These are phyloP conservation scores for Apotomis capreana DNA, from an alignment of 2,888 invertebrate species.

Conservation along the genomic window DNA sequence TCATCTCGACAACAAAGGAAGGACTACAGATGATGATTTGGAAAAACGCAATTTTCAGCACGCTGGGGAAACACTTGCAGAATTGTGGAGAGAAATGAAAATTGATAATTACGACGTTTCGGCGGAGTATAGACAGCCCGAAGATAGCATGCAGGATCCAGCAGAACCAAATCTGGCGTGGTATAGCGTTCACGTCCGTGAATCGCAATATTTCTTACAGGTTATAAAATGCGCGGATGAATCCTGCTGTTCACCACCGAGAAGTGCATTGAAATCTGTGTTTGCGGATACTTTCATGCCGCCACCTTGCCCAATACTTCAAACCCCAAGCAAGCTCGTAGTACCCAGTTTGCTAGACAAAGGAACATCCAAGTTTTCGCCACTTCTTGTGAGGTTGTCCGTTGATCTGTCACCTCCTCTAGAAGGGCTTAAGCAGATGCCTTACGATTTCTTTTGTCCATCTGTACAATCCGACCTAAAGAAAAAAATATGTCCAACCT, in stretches of 20 bases:
- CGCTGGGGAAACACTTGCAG: slow-evolving; percentile 39
- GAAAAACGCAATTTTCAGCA: slow-evolving; percentile 12
- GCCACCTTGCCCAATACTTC: slow-evolving; percentile 45
- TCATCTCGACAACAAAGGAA: slow-evolving; percentile 9
- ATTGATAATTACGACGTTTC: slow-evolving; percentile 48
- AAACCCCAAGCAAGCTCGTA: slow-evolving; percentile 43
- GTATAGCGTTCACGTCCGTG: slow-evolving; percentile 35
- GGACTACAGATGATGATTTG: neutral
- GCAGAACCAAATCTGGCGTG: slow-evolving; percentile 5
- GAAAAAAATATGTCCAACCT: slow-evolving; percentile 45
- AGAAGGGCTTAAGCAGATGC: slow-evolving; percentile 39
- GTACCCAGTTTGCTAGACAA: slow-evolving; percentile 42
- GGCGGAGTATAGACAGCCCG: slow-evolving; percentile 42
- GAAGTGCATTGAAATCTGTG: slow-evolving; percentile 44
- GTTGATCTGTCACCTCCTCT: slow-evolving; percentile 45
- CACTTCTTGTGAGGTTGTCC: slow-evolving; percentile 43
- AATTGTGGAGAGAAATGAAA: slow-evolving; percentile 49
- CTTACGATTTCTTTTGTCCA: slow-evolving; percentile 44
- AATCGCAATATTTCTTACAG: slow-evolving; percentile 43
- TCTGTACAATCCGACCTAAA: slow-evolving; percentile 46
- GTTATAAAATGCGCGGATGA: slow-evolving; percentile 44
- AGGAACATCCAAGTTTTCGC: slow-evolving; percentile 47
- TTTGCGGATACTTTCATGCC: slow-evolving; percentile 43
- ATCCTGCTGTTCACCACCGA: slow-evolving; percentile 43
- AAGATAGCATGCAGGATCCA: slow-evolving; percentile 2